Percentiles rank a stretch among this genome's conserved stretches.
Evolutionary conservation across 2,797 vertebrate genomes (phyloP).

Genomic region (Neostethus bicornis): DNA sequence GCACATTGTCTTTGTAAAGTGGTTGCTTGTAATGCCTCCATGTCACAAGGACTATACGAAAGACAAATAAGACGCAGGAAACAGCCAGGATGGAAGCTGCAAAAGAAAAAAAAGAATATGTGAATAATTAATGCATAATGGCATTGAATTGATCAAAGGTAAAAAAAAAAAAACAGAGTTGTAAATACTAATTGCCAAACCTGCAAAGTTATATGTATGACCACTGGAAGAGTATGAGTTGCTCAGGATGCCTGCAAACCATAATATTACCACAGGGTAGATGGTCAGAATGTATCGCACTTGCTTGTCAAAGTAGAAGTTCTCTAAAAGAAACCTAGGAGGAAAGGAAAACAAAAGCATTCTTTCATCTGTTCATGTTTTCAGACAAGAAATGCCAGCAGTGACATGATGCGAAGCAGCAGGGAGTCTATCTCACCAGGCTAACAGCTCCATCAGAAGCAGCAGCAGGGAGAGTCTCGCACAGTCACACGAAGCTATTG

Average conservation of each 20-base stretch:
- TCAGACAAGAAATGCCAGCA: background rate
- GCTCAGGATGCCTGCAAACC: constrained; percentile 54
- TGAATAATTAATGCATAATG: background rate
- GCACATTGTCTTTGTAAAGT: constrained; percentile 48
- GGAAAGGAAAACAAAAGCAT: constrained; percentile 6
- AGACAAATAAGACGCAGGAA: constrained; percentile 49
- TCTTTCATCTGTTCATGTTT: background rate
- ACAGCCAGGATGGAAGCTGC: constrained; percentile 55
- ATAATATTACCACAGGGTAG: constrained; percentile 78
- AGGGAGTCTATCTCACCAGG: constrained; percentile 56
- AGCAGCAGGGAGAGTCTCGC: constrained; percentile 59
- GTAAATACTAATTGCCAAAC: constrained; percentile 15
- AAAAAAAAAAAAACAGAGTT: background rate
- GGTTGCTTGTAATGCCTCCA: constrained; percentile 67
- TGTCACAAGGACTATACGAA: constrained; percentile 45
- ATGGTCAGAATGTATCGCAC: constrained; percentile 78
- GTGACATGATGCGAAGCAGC: constrained; percentile 17
- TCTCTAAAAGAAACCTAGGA: constrained; percentile 83
- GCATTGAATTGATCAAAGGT: background rate
- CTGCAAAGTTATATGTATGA: constrained; percentile 65
- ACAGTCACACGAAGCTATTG: constrained; percentile 40
- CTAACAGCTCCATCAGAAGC: constrained; percentile 63
- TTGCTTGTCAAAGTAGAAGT: constrained; percentile 76
- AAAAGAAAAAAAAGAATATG: constrained; percentile 4
- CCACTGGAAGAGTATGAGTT: constrained; percentile 26